Evolutionary conservation across 1,140 invertebrate species (phyloP).

Genomic region (Habropoda laboriosa): DNA sequence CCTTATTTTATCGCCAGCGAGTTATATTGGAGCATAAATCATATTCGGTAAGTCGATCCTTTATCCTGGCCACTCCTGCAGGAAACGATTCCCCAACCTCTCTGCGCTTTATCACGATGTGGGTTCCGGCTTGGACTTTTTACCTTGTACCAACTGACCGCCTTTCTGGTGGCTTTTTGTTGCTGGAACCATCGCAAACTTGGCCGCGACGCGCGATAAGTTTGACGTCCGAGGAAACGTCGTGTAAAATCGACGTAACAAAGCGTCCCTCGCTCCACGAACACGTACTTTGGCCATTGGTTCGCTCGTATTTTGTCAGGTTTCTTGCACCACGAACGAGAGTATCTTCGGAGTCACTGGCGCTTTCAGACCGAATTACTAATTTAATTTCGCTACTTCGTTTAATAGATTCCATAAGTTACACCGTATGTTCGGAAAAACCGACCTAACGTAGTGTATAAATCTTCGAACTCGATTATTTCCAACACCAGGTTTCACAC

Average conservation of each 20-base stretch:
- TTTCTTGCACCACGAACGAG: background rate
- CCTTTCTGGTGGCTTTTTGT: slow-evolving; percentile 40
- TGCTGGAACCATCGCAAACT: slow-evolving; percentile 18
- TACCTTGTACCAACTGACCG: slow-evolving; percentile 12
- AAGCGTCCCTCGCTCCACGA: background rate
- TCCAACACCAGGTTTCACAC: too few species aligned
- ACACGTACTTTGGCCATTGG: background rate
- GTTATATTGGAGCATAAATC: slow-evolving; percentile 75
- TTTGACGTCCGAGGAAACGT: slow-evolving; percentile 49
- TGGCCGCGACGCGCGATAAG: slow-evolving; percentile 42
- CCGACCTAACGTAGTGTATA: too few species aligned
- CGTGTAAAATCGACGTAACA: slow-evolving; percentile 35
- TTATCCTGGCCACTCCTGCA: slow-evolving; percentile 60
- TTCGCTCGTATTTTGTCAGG: background rate
- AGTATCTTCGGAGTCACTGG: background rate
- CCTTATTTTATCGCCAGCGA: slow-evolving; percentile 73
- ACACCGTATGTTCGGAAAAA: too few species aligned
- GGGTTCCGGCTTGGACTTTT: slow-evolving; percentile 45
- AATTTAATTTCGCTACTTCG: too few species aligned
- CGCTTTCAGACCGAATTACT: background rate
- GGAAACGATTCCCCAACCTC: slow-evolving; percentile 51
- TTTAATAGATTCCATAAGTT: too few species aligned
- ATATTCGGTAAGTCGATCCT: slow-evolving; percentile 70
- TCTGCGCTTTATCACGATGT: slow-evolving; percentile 60
- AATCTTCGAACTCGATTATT: too few species aligned